Base-by-base conservation (phyloP, 2,888 invertebrate species). In the Chalcis sispes region DNA sequence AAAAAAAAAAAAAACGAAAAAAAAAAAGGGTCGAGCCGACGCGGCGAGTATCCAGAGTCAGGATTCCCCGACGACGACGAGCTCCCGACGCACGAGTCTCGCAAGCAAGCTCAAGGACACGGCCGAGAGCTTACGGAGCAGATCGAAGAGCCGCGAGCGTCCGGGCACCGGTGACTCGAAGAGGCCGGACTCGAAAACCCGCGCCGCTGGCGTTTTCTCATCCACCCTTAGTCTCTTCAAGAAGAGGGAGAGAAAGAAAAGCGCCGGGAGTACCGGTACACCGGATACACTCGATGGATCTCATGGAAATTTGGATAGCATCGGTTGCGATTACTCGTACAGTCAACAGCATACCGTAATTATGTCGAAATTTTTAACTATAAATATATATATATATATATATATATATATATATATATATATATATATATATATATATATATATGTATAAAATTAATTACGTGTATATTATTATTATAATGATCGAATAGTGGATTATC, bases 51-150 rank as follows among this genome's bases (percentile, higher is more conserved):
- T 83, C 18, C 80, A 89, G 42, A 81, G 83, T 20, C 80, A 89
- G 42, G 89, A 89, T 61, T 89, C 89, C 0, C 89, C 89, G 10
- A 86, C 85, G 25, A 25, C 85, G 23, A 23, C 86, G 5, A 83
- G 82, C 40, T 80, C 83, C 36, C 82, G 87, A 2, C 83, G 88
- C 18, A 82, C 85, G n/a, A 89, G 87, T 42, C 80, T 89, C 20
- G 87, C 89, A 5, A 85, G 86, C 13, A 86, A 89, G 77, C 81
- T 89, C 32, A 87, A 83, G 79, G 89, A 89, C 71, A 89, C 89
- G 8, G 88, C 89, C 8, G 89, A 89, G 72, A 89, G 86, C 59
- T 73, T 89, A 52, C 84, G 89, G 27, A 87, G 85, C 74, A 83
- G 89, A 67, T 89, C 89, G 1, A 89, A 89, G 71, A 88, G 88